A percentile compares a stretch with the other conserved stretches of the same genome.
Conservation (phyloP, 2,888 invertebrate species). For the Lochmaea capreae region DNA sequence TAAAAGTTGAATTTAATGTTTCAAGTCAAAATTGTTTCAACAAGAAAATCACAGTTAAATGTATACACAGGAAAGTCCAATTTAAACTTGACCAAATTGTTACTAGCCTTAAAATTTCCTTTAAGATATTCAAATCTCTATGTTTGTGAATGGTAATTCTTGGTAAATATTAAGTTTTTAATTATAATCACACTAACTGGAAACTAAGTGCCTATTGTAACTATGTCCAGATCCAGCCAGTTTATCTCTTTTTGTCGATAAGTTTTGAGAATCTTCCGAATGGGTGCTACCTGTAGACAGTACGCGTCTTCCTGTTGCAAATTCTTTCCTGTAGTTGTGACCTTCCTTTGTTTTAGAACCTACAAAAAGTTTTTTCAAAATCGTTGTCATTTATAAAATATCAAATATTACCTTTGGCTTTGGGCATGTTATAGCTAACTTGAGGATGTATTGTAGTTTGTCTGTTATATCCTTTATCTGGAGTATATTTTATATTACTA, state of each 20-base stretch:
- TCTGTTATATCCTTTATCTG: conserved; percentile 49
- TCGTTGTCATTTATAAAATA: too few relatives aligned
- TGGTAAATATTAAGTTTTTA: too few relatives aligned
- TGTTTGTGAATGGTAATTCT: background rate
- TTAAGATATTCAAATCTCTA: background rate
- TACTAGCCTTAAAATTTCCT: background rate
- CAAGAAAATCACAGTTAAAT: background rate
- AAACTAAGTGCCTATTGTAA: conserved; percentile 5
- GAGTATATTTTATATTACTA: conserved; percentile 54
- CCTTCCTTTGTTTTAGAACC: conserved; percentile 59
- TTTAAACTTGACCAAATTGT: background rate
- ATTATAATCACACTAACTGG: background rate
- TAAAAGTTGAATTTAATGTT: background rate
- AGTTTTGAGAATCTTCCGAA: conserved; percentile 67
- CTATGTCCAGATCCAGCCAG: background rate
- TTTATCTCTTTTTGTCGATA: conserved; percentile 37
- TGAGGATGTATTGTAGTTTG: conserved; percentile 69
- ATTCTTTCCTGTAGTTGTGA: conserved; percentile 80
- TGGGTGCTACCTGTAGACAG: conserved; percentile 69
- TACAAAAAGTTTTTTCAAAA: conserved; percentile 32
- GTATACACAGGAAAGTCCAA: background rate
- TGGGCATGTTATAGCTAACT: conserved; percentile 72
- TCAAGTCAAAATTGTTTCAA: background rate
- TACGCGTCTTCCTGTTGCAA: conserved; percentile 74
- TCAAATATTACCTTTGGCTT: conserved; percentile 56